Evolutionary conservation across 2,797 vertebrate species (phyloP), one percentile per base, ranked within the genome.

Genomic region (Acipenser oxyrinchus): DNA sequence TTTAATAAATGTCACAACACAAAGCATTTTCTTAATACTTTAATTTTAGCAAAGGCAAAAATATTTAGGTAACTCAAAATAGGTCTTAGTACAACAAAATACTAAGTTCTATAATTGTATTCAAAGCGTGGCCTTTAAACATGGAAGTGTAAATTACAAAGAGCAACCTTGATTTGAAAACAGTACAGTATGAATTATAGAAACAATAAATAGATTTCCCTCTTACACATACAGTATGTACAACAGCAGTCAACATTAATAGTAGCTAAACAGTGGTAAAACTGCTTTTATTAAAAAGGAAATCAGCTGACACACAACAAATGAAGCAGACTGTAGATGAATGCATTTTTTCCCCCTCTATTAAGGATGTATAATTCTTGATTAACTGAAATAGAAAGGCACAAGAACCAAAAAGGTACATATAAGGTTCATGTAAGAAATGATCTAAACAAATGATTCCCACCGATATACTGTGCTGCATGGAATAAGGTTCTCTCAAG

Each of bases 31-130:
- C 84, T 88, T 90, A 89, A 85, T 89, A 90, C 86, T 92, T 92
- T 90, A 91, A 90, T 92, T 89, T 91, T 91, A 92, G 89, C 89
- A 92, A 91, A 92, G 87, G 88, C 89, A 90, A 91, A 91, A 90
- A 89, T 90, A 90, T 90, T 69, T 60, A 69, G 63, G 67, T 69
- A 71, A 89, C 88, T 89, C 89, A 91, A 89, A 90, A 91, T 89
- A 88, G 85, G 85, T 90, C 87, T 90, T 89, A 90, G 84, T 88
- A 88, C 87, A 90, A 87, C 84, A 90, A 91, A 90, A 91, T 85
- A 91, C 88, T 88, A 89, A 88, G 84, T 83, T 87, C 80, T 87
- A 86, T 89, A 90, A 89, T 85, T 10, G 83, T 88, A 89, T 89
- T 88, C 85, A 89, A 90, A 92, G 81, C 85, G 89, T 85, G 88